phyloP scores from a whole-genome alignment of 2,888 invertebrate species.

The Melitaea athalia region DNA sequence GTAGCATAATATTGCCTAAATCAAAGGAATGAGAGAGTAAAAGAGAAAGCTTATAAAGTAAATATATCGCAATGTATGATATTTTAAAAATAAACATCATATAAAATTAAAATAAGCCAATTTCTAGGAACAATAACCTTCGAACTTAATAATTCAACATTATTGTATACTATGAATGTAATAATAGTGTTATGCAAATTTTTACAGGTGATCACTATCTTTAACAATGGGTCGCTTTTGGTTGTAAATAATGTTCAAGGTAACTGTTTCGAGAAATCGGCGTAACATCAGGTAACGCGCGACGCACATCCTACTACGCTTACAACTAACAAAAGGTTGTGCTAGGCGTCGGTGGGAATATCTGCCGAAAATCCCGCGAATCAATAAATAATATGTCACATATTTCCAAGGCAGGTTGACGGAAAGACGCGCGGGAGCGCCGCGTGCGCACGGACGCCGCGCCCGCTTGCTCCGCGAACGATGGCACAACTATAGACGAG shows the following conservation, averaged over 20 bases:
- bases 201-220: constrained; percentile 12
- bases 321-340: constrained; percentile 62
- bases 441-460: constrained; percentile 21
- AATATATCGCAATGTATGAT: constrained; percentile 43
- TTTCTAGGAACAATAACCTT: constrained; percentile 47
- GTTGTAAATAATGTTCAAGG: constrained; percentile 29
- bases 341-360: constrained; percentile 77
- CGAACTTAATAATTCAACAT: constrained; percentile 26
- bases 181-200: constrained; percentile 15
- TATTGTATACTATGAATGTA: constrained; percentile 5
- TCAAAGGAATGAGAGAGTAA: constrained; percentile 71
- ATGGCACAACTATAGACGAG: constrained; percentile 68
- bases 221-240: constrained; percentile 3
- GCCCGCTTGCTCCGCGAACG: constrained; percentile 45
- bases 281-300: constrained; percentile 75
- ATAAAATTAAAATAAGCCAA: constrained; percentile 56
- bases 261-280: constrained; percentile 53
- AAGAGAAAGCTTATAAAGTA: constrained; percentile 57
- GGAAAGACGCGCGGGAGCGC: constrained; percentile 35
- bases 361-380: constrained; percentile 67
- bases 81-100: constrained; percentile 48
- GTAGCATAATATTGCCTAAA: constrained; percentile 42
- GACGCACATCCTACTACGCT: constrained; percentile 68
- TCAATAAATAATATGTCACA: constrained; percentile 72
- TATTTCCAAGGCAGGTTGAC: constrained; percentile 60